A percentile compares a stretch with the other conserved stretches of the same genome.
Evolutionary conservation across 2,113 vertebrate genomes (phyloP).

Genomic region (Epinephelus fuscoguttatus): DNA sequence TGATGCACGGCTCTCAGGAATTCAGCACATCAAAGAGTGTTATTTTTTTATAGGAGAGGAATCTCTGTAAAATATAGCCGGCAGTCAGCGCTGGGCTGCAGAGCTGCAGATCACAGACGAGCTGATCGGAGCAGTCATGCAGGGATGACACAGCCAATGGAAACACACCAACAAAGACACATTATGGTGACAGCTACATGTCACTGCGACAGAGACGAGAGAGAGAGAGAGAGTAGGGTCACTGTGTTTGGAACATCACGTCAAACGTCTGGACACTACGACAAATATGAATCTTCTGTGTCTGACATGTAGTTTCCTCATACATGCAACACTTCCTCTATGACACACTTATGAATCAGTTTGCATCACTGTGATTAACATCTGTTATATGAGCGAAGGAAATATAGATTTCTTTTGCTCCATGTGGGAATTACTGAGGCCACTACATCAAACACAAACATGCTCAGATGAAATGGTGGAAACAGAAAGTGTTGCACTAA

Average conservation of each 20-base stretch:
- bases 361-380: background rate
- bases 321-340: background rate
- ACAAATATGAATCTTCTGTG: background rate
- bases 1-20: constrained; percentile 55
- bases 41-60: constrained; percentile 34
- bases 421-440: background rate
- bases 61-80: constrained; percentile 46
- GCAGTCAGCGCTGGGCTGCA: constrained; percentile 23
- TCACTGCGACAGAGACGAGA: background rate
- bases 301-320: background rate
- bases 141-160: constrained; percentile 1
- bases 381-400: background rate
- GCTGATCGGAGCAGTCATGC: constrained; percentile 19
- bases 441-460: background rate
- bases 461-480: background rate
- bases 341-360: background rate
- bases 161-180: constrained; percentile 25
- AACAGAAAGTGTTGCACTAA: background rate
- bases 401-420: background rate
- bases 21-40: constrained; percentile 63
- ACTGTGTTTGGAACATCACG: background rate
- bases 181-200: constrained; percentile 1
- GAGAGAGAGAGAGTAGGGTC: background rate
- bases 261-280: background rate
- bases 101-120: constrained; percentile 26